Conservation (phyloP, 1,140 invertebrate genomes). For the Nomia melanderi region DNA sequence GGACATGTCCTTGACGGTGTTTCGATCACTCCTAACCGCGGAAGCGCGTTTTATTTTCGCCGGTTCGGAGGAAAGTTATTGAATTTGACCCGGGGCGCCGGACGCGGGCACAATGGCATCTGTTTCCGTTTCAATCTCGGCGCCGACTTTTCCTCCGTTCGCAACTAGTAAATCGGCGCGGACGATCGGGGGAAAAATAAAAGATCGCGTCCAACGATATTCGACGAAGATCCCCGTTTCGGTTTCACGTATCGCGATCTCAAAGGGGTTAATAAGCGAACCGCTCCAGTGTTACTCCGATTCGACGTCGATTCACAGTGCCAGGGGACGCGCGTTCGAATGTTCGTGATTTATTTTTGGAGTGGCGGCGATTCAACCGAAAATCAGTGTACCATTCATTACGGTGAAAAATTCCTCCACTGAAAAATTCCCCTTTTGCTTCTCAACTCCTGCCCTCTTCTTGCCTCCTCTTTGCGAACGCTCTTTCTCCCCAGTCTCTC, state of each 20-base stretch:
- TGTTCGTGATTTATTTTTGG: too few species aligned
- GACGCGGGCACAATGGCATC: background rate
- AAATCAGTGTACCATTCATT: background rate
- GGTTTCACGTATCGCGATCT: background rate
- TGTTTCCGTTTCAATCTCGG: background rate
- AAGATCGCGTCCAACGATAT: background rate
- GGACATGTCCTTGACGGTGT: too few species aligned
- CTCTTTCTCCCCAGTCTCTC: background rate
- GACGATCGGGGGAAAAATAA: background rate
- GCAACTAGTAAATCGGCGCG: background rate
- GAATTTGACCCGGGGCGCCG: background rate
- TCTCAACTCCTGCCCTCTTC: background rate
- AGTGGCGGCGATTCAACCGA: background rate
- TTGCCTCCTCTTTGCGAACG: too few species aligned
- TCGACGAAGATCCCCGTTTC: background rate
- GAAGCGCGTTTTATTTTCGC: background rate
- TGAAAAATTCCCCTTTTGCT: too few species aligned
- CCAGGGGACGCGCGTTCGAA: background rate
- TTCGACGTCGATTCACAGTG: background rate
- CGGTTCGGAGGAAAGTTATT: background rate
- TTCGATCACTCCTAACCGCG: background rate
- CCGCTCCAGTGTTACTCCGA: background rate
- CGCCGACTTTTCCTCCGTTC: background rate
- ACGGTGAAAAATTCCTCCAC: background rate
- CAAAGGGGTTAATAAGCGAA: background rate